Evolutionary conservation across 2,888 invertebrate genomes (phyloP), one percentile per base, ranked within the genome.

Genomic region (Gari tellinella): DNA sequence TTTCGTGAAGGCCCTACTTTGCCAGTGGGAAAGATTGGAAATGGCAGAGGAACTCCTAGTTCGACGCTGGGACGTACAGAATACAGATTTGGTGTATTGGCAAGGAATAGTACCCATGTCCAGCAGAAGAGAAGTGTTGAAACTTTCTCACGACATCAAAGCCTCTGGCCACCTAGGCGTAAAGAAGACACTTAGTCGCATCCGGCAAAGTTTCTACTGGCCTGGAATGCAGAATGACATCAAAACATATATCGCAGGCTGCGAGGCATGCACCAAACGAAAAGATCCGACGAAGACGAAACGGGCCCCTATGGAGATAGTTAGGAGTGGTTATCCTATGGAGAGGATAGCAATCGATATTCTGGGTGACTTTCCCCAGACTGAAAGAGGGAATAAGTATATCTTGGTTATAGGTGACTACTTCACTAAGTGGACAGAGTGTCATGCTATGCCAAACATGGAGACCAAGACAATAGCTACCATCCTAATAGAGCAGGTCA

Each of bases 111-210:
- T 65, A 7, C 49, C 57, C n/a, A 5, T 40, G 14, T 26, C 40
- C 23, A 10, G 57, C 8, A 61, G 62, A 31, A 31, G 56, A 31
- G 43, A 31, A 4, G 40, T 61, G 4, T 45, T 68, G 17, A 26
- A 14, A n/a, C 31, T 41, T 17, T 19, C 25, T 49, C 68, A 68
- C 48, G 62, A 68, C 19, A n/a, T n/a, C n/a, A n/a, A n/a, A n/a
- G n/a, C n/a, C n/a, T n/a, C n/a, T n/a, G n/a, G n/a, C n/a, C n/a
- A n/a, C n/a, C n/a, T n/a, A n/a, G n/a, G n/a, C n/a, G n/a, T n/a
- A n/a, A n/a, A n/a, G n/a, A n/a, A n/a, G n/a, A n/a, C n/a, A n/a
- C n/a, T n/a, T n/a, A n/a, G n/a, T n/a, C n/a, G n/a, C n/a, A n/a
- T n/a, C n/a, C n/a, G n/a, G n/a, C n/a, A n/a, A n/a, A n/a, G n/a